Conservation (phyloP, 2,797 vertebrate genomes). For the Prionace glauca region DNA sequence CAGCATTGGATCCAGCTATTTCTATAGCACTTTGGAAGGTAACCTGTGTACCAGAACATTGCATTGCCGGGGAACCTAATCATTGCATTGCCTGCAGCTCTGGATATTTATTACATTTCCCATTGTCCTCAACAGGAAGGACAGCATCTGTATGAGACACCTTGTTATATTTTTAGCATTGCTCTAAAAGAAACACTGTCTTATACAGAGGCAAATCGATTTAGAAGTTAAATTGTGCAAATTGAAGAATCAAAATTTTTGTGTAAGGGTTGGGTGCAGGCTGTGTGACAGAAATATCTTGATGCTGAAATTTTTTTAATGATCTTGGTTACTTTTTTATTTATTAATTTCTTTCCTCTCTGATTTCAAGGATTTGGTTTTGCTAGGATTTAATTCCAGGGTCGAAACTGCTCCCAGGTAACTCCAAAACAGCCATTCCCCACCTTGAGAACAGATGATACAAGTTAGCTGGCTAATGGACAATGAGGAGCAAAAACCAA, state of each 20-base stretch:
- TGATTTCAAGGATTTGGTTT: no score
- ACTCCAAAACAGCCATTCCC: not conserved
- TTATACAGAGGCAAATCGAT: not conserved
- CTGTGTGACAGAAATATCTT: no score
- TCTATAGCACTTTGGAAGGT: not conserved
- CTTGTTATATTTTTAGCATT: not conserved
- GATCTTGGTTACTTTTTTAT: not conserved
- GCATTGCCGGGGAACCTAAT: not conserved
- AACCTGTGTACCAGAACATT: not conserved
- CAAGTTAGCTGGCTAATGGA: no score
- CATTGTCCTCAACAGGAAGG: not conserved
- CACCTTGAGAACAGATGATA: not conserved
- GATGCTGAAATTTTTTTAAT: no score
- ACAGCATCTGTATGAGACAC: not conserved
- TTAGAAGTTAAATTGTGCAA: not conserved
- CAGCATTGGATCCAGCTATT: not conserved
- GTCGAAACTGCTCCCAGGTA: not conserved
- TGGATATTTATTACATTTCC: not conserved
- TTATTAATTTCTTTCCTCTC: not conserved
- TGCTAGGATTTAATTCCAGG: not conserved
- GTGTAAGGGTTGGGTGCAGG: no score
- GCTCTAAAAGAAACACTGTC: not conserved
- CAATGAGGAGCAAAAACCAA: no score
- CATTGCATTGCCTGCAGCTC: not conserved
- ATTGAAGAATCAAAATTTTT: no score